Base-by-base conservation (phyloP, 2,113 vertebrate species). In the Sinocyclocheilus anophthalmus region DNA sequence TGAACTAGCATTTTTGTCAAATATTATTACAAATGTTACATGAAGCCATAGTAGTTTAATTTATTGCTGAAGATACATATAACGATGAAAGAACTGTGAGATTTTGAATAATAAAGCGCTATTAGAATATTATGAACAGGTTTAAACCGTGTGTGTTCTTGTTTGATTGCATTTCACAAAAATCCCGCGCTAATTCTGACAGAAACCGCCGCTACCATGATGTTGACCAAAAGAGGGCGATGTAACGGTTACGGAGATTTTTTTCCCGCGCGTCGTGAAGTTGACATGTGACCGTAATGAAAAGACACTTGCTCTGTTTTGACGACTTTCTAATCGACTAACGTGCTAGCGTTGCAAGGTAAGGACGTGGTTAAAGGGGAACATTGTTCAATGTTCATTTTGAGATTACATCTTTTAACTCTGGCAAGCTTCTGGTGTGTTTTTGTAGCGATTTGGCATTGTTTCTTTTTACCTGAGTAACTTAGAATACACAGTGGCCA, bases 1-100 rank as follows among this genome's bases (percentile, higher is more conserved):
- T 72, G 65, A 85, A 48, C 53, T 48, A 76, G 81, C 50, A 69
- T 76, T 88, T 89, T 81, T 90, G 89, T 84, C 84, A 88, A 87
- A 90, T 87, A 63, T 86, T 87, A 85, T 86, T 93, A 94, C 95
- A 95, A 96, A 85, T 91, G 79, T 63, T 85, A 87, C 90, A 91
- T 88, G 88, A 94, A 96, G 95, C 96, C 96, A 96, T 96, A 95
- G 92, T 91, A 94, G 94, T 96, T 96, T 97, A 97, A 97, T 95
- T 98, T 97, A 97, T 98, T 97, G 93, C 96, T 96, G 95, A 95
- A 96, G 94, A 95, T 95, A 83, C 55, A 81, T 95, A 95, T 93
- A 93, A 93, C 94, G 93, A 91, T 94, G 92, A 95, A 94, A 88
- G 87, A 88, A 93, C 91, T 93, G 92, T 92, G 91, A 93, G 88